Conservation (phyloP, 2,888 invertebrate genomes). For the Eilema sororculum region DNA sequence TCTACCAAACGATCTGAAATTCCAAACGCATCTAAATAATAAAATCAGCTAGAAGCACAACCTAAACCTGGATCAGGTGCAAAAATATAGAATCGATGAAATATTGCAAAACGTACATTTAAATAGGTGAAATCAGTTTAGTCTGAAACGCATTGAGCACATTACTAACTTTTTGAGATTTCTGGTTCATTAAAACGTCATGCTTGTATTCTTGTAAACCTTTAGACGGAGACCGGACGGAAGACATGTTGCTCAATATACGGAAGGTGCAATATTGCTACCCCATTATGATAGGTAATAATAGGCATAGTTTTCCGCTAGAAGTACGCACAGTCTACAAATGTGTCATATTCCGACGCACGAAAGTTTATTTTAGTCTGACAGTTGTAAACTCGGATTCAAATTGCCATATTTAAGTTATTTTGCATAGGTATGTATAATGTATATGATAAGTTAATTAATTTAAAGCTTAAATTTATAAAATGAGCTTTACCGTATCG, state of each 20-base stretch:
- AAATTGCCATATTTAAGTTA: neutral
- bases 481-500: too few relatives aligned
- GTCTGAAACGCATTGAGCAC: conserved; percentile 32
- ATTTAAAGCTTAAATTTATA: too few relatives aligned
- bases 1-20: neutral
- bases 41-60: conserved; percentile 22
- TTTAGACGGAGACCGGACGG: neutral
- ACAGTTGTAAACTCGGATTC: neutral
- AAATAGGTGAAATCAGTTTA: conserved; percentile 74
- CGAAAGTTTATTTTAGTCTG: neutral
- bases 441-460: too few relatives aligned
- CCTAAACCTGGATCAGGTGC: conserved; percentile 30
- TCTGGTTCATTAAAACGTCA: neutral
- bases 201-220: neutral
- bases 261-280: neutral
- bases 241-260: neutral
- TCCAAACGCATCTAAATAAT: conserved; percentile 24
- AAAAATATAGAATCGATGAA: conserved; percentile 14
- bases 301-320: too few relatives aligned
- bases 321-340: too few relatives aligned
- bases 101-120: conserved; percentile 57
- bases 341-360: neutral
- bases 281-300: too few relatives aligned
- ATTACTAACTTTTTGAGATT: conserved; percentile 26
- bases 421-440: too few relatives aligned